Conservation (phyloP, 2,113 vertebrate species). For the Elephas maximus region DNA sequence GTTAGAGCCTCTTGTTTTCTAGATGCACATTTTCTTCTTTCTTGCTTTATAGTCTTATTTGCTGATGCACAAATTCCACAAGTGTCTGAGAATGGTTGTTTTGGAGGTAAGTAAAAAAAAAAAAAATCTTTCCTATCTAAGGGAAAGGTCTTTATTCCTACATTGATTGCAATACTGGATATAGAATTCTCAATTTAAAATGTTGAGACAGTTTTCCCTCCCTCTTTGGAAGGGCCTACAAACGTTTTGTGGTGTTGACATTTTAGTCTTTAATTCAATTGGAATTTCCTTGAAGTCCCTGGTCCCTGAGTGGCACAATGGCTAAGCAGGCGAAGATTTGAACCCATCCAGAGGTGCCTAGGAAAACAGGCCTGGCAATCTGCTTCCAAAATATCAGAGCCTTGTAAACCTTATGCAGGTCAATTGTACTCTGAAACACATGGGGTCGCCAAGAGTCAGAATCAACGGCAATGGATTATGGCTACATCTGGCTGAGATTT, state of each 20-base stretch:
- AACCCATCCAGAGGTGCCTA: neutral
- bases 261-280: neutral
- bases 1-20: neutral
- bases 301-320: neutral
- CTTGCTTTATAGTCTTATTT: neutral
- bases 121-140: neutral
- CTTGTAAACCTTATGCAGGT: no score
- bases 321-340: neutral
- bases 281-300: neutral
- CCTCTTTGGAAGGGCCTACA: neutral
- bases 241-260: neutral
- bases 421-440: no score
- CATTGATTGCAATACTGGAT: neutral
- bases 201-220: neutral
- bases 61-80: neutral
- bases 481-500: no score
- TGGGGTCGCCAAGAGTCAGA: no score
- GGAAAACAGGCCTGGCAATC: neutral
- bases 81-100: neutral
- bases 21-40: neutral
- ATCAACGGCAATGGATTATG: no score
- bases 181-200: neutral
- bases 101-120: neutral
- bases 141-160: neutral
- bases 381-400: neutral